A percentile compares a stretch with the other conserved stretches of the same genome.
phyloP scores from a whole-genome alignment of 2,888 invertebrate species.

The Caenorhabditis becei region DNA sequence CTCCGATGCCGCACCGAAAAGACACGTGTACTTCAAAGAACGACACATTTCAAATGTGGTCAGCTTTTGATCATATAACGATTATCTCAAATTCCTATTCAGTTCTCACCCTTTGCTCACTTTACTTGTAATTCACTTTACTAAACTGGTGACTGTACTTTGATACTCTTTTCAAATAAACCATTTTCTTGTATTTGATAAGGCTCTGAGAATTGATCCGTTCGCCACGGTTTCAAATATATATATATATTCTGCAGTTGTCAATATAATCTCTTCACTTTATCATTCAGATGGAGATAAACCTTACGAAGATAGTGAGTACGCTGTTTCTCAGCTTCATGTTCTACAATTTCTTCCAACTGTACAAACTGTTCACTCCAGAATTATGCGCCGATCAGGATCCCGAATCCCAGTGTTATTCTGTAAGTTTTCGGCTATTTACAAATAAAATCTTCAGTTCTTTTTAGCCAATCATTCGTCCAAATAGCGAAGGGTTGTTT shows the following conservation, averaged over 20 bases:
- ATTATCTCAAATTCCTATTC: not conserved
- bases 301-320: constrained; percentile 78
- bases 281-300: constrained; percentile 59
- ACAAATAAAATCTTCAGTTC: not conserved
- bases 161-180: constrained; percentile 19
- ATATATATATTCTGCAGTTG: not conserved
- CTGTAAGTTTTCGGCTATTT: constrained; percentile 8
- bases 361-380: constrained; percentile 83
- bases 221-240: not conserved
- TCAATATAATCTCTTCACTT: not conserved
- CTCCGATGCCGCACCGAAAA: constrained; percentile 45
- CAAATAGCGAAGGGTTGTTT: constrained; percentile 61
- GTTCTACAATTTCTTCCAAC: constrained; percentile 83
- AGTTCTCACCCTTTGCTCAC: not conserved
- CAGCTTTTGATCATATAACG: constrained; percentile 29
- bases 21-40: constrained; percentile 68
- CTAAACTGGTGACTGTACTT: constrained; percentile 6
- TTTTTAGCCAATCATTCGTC: constrained; percentile 65
- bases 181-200: not conserved
- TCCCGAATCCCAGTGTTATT: constrained; percentile 19
- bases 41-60: constrained; percentile 57
- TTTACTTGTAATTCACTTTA: constrained; percentile 2
- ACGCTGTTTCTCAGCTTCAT: constrained; percentile 83
- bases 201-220: not conserved
- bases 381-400: constrained; percentile 58